Evolutionary conservation across 2,797 vertebrate genomes (phyloP).

Genomic region (Pseudotriccus pelzelni): DNA sequence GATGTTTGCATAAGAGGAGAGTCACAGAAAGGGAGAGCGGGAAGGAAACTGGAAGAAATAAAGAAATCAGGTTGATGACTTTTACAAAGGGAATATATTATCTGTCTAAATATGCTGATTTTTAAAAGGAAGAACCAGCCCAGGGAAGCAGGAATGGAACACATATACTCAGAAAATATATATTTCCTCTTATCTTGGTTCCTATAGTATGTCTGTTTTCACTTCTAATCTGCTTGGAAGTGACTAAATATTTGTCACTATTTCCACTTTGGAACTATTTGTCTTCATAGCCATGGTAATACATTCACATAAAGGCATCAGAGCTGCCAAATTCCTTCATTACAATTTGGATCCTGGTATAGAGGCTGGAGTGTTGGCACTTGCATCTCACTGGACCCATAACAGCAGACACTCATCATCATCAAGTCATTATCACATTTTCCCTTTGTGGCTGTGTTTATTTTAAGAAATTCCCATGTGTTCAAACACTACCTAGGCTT

Average conservation of each 20-base stretch:
- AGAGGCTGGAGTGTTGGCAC: conserved; percentile 48
- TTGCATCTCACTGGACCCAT: neutral
- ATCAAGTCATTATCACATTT: conserved; percentile 74
- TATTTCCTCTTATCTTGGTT: conserved; percentile 51
- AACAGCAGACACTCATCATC: conserved; percentile 61
- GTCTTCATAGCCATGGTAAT: conserved; percentile 66
- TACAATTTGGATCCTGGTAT: conserved; percentile 33
- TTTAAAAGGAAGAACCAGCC: conserved; percentile 19
- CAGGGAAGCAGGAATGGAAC: conserved; percentile 3
- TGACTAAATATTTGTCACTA: conserved; percentile 68
- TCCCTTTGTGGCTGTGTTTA: conserved; percentile 55
- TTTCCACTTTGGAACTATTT: conserved; percentile 71
- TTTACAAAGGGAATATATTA: neutral
- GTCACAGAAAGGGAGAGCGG: neutral
- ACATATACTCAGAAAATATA: neutral
- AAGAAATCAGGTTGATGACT: neutral
- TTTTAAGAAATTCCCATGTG: conserved; percentile 65
- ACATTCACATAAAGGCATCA: conserved; percentile 50
- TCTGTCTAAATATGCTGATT: neutral
- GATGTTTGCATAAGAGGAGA: conserved; percentile 10
- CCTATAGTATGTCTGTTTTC: conserved; percentile 22
- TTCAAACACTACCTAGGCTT: conserved; percentile 55
- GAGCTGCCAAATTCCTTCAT: conserved; percentile 52
- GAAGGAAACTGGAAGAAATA: conserved; percentile 21
- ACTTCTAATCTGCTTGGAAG: conserved; percentile 68